phyloP scores from a whole-genome alignment of 2,113 vertebrate species.

The Ophthalmolycus amberensis region DNA sequence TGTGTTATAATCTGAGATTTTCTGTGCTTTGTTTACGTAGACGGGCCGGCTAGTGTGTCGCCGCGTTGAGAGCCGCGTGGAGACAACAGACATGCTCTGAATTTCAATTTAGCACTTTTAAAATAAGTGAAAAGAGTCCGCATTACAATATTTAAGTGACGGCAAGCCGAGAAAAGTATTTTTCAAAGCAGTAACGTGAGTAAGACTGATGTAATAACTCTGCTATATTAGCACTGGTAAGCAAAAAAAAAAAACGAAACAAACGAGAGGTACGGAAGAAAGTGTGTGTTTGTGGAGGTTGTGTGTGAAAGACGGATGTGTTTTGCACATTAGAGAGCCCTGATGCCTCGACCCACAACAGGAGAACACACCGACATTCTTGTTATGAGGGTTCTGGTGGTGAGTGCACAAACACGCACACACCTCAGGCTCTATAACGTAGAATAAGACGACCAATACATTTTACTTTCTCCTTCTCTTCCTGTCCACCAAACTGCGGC shows the following conservation, averaged over 20 bases:
- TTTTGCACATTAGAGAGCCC: not conserved
- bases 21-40: not conserved
- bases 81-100: too few relatives aligned
- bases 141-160: not conserved
- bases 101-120: not conserved
- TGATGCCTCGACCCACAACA: conserved; percentile 19
- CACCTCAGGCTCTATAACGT: not conserved
- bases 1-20: not conserved
- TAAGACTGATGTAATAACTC: not conserved
- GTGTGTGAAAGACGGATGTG: not conserved
- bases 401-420: not conserved
- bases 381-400: conserved; percentile 15
- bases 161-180: not conserved
- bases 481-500: not conserved
- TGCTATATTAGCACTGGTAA: not conserved
- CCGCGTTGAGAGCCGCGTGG: too few relatives aligned
- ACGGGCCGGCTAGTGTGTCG: too few relatives aligned
- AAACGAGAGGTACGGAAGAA: not conserved
- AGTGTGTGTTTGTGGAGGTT: not conserved
- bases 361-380: conserved; percentile 23
- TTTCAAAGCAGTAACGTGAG: not conserved
- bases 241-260: not conserved
- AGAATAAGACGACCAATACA: not conserved
- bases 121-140: not conserved
- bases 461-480: not conserved